Conservation (phyloP, 2,113 vertebrate genomes). For the Chaetops frenatus region DNA sequence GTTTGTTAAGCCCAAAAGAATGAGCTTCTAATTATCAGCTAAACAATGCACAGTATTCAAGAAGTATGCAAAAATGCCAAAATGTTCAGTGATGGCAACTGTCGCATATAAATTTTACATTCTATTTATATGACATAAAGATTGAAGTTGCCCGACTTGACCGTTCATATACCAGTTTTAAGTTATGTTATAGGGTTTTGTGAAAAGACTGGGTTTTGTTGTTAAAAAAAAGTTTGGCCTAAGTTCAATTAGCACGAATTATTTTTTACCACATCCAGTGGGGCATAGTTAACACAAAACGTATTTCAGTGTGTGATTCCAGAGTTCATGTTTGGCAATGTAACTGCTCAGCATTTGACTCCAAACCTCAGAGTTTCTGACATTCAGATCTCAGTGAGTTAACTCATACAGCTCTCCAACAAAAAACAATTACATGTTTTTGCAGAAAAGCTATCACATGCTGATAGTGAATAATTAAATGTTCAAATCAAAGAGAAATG, state of each 20-base stretch:
- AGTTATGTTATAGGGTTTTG: background rate
- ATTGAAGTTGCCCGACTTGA: background rate
- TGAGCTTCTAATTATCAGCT: background rate
- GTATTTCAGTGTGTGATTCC: background rate
- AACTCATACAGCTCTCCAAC: background rate
- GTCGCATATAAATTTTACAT: background rate
- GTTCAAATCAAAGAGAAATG: slow-evolving; percentile 11
- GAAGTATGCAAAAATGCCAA: background rate
- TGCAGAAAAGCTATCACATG: background rate
- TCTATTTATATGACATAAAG: background rate
- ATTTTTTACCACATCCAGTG: background rate
- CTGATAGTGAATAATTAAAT: slow-evolving; percentile 27
- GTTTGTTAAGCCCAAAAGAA: background rate
- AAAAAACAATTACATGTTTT: background rate
- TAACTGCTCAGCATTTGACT: background rate
- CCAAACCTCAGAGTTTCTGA: background rate
- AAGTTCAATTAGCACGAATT: background rate
- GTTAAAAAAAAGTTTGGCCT: background rate
- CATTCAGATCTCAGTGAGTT: background rate
- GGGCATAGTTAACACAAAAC: background rate
- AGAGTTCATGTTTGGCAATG: background rate
- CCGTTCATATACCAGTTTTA: background rate
- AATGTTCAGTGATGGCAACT: background rate
- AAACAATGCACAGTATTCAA: background rate
- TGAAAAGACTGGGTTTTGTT: background rate